Conservation (phyloP, 2,888 invertebrate species). For the Drosophila sordidapex region DNA sequence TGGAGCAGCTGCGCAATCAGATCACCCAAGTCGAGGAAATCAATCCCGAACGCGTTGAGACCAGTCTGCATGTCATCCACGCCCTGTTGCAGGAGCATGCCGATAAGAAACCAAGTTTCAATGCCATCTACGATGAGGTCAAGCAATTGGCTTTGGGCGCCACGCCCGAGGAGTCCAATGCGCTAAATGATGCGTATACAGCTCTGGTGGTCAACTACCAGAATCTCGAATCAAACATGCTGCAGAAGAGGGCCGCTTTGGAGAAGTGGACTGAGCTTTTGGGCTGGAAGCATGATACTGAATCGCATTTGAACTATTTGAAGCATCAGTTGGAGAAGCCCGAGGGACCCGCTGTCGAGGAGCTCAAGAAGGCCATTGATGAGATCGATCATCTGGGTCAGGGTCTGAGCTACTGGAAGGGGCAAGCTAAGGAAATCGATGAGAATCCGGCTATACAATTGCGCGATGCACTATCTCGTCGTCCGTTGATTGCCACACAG, state of each 20-base stretch:
- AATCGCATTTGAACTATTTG: conserved; percentile 91
- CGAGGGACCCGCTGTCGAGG: conserved; percentile 89
- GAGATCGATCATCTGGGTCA: conserved; percentile 90
- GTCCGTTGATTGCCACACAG: conserved; percentile 90
- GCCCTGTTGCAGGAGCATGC: conserved; percentile 93
- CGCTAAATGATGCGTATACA: conserved; percentile 91
- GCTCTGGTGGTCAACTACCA: conserved; percentile 92
- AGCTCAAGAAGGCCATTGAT: conserved; percentile 88
- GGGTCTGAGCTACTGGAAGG: conserved; percentile 90
- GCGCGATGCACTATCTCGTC: conserved; percentile 89
- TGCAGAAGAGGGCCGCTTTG: conserved; percentile 90
- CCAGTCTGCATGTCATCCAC: conserved; percentile 91
- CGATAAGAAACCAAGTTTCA: conserved; percentile 92
- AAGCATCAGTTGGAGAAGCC: conserved; percentile 92
- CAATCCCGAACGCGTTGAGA: conserved; percentile 92
- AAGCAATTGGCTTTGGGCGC: conserved; percentile 90
- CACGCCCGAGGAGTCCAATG: conserved; percentile 90
- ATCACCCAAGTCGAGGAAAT: conserved; percentile 92
- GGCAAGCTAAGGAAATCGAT: conserved; percentile 89
- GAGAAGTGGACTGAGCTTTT: conserved; percentile 94
- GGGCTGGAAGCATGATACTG: conserved; percentile 92
- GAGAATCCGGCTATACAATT: conserved; percentile 89
- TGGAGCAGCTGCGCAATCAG: conserved; percentile 89
- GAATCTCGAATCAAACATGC: conserved; percentile 90
- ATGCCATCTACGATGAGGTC: conserved; percentile 92